Evolutionary conservation across 2,113 vertebrate genomes (phyloP).

Genomic region (Megatriorchis doriae): DNA sequence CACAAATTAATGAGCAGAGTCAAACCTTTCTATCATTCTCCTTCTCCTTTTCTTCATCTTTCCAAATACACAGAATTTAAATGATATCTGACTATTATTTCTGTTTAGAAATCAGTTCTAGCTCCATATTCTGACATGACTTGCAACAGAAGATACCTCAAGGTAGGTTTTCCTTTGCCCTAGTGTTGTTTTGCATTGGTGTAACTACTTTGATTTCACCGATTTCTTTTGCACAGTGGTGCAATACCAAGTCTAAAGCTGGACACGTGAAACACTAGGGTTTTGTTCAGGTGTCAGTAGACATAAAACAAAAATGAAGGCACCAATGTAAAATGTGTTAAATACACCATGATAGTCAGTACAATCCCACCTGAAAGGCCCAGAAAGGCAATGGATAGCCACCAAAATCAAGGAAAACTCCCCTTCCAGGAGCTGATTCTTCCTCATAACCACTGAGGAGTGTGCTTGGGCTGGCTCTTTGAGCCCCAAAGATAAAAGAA

Average conservation of each 20-base stretch:
- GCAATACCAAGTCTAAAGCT: background rate
- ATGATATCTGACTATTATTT: background rate
- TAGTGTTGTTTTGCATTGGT: background rate
- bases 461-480: background rate
- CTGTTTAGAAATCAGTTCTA: background rate
- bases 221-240: background rate
- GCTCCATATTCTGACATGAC: background rate
- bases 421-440: background rate
- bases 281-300: background rate
- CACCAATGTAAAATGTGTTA: background rate
- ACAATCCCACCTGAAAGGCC: background rate
- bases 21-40: background rate
- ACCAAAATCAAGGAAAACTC: background rate
- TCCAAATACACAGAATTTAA: background rate
- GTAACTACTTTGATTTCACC: background rate
- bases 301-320: background rate
- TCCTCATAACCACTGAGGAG: background rate
- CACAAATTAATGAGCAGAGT: background rate
- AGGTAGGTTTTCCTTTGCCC: background rate
- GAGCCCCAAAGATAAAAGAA: background rate
- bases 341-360: background rate
- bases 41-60: background rate
- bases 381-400: background rate
- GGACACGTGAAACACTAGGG: background rate
- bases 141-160: background rate